Base-by-base conservation (phyloP, 2,797 vertebrate genomes). In the Macroramphosus scolopax region DNA sequence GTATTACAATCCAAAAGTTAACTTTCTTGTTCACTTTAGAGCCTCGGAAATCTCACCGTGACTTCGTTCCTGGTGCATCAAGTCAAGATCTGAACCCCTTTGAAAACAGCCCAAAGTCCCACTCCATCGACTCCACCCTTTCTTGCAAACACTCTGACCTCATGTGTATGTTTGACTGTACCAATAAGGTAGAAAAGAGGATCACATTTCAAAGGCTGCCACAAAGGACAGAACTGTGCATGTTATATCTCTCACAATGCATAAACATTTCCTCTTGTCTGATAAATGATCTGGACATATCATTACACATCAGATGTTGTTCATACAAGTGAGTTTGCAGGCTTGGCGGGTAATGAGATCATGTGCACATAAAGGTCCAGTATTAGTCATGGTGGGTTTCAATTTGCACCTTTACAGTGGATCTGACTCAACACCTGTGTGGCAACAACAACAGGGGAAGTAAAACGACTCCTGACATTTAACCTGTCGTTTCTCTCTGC, bases 51-150 rank as follows among this genome's bases (percentile, higher is more conserved):
- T 6, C 22, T 44, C 51, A 17, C 49, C 20, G 22, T 17, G 9
- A 26, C 42, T 45, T 59, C 50, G 17, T 60, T 46, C 48, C 37
- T 12, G 8, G 1, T 5, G 5, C 35, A 55, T 58, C 48, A 32
- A 69, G 42, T 45, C 28, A 22, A 24, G 17, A 44, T 63, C 24
- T 65, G 53, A 73, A 55, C 17, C 51, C 38, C 18, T 32, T 17
- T 6, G 32, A 48, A 2, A 6, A 37, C 8, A 44, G 47, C n/a
- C n/a, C n/a, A 52, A 24, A 28, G 24, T 39, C 41, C 18, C 38
- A 33, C n/a, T 9, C 33, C 6, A 30, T 12, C n/a, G 71, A 55
- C 83, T 78, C 81, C 80, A 64, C 83, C 83, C 78, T 66, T 39
- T n/a, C 25, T 17, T 46, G 45, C 37, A 44, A 64, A 29, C 37